Base-by-base conservation (phyloP, 2,797 vertebrate species). In the Sebastes hubbsi region DNA sequence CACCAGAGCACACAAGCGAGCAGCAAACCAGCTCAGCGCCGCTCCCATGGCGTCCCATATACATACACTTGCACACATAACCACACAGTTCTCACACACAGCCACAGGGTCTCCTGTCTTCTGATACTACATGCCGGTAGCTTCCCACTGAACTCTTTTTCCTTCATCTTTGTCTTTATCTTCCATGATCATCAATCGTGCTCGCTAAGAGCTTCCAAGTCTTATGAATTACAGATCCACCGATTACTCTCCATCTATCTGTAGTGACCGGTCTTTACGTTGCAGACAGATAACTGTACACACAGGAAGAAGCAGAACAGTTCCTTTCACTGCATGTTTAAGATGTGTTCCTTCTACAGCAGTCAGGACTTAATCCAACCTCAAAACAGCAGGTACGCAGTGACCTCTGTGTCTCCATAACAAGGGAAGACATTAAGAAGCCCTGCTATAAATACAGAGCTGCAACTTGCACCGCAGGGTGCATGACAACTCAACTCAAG, bases 1-100 rank as follows among this genome's bases (percentile, higher is more conserved):
- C 58, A 91, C 42, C 71, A 93, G 52, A 77, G 65, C 70, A 73
- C 29, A 86, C 52, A 94, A 32, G 1, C 55, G 85, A 70, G 75
- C 38, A 20, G 82, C 52, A 24, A 92, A 87, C 94, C 94, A 94
- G 81, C 92, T 94, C 38, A 94, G 78, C 54, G 85, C 81, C 4
- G 92, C 87, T 83, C 94, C 94, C 93, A 95, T 94, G 78, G 32
- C 52, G 30, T 60, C 67, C 69, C 74, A 65, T 66, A 82, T 56
- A 56, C 71, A 72, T 6, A 67, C 14, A 36, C 73, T 67, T 32
- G 58, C 20, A 77, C 61, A 59, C 75, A 75, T 61, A 63, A 59
- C 76, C 18, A 49, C 58, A 54, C 20, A 36, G 13, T 46, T 46
- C 42, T 46, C 42, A 46, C 42, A 46, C 60, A 56, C 32, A 30